phyloP scores from a whole-genome alignment of 2,113 vertebrate genomes.

The Pao palembangensis region DNA sequence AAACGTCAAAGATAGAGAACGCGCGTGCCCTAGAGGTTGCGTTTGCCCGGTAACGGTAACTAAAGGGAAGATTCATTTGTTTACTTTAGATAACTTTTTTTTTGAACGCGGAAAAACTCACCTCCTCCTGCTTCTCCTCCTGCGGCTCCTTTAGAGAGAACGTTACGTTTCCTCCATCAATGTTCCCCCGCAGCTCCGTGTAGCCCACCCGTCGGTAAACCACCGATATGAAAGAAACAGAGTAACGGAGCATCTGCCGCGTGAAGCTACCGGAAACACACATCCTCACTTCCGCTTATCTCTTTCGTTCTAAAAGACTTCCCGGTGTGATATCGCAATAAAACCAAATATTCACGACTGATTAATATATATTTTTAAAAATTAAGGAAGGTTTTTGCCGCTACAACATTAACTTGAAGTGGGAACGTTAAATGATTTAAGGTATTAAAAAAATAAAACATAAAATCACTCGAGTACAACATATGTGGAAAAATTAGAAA shows the following conservation, averaged over 20 bases:
- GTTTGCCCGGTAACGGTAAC: not conserved
- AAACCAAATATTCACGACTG: not conserved
- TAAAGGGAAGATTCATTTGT: not conserved
- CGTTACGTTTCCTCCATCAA: conserved; percentile 36
- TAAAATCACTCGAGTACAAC: too few relatives aligned
- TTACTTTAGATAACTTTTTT: conserved; percentile 1
- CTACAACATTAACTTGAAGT: too few relatives aligned
- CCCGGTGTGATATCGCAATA: not conserved
- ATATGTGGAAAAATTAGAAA: too few relatives aligned
- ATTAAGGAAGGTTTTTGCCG: too few relatives aligned
- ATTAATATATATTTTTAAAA: too few relatives aligned
- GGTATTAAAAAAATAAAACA: too few relatives aligned
- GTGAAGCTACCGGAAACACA: not conserved
- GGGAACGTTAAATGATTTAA: too few relatives aligned
- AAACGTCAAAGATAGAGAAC: too few relatives aligned
- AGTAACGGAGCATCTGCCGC: conserved; percentile 7
- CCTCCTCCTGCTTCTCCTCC: not conserved
- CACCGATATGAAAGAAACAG: not conserved
- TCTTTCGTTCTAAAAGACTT: conserved; percentile 14
- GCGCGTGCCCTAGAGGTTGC: too few relatives aligned
- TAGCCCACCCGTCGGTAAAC: conserved; percentile 3
- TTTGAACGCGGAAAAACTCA: conserved; percentile 28
- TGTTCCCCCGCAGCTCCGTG: not conserved
- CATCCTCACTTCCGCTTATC: not conserved
- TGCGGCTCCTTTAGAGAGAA: not conserved